phyloP scores from a whole-genome alignment of 2,888 invertebrate genomes.

The Cosmia trapezina region DNA sequence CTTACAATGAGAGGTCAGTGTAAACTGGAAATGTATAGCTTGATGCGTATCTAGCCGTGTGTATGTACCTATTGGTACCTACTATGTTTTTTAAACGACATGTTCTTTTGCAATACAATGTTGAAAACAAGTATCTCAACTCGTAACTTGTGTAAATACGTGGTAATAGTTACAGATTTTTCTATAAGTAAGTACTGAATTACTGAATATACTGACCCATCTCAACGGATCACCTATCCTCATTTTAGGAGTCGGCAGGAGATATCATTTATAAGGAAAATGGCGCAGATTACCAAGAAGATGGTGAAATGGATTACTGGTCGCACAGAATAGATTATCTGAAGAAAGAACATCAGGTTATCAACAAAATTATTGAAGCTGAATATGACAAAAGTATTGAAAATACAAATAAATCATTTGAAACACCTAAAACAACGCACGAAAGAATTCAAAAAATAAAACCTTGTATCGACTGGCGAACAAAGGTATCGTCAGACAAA shows the following conservation, averaged over 20 bases:
- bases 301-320: slow-evolving; percentile 83
- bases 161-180: no score
- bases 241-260: slow-evolving; percentile 70
- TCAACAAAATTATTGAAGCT: slow-evolving; percentile 83
- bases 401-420: slow-evolving; percentile 74
- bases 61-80: no score
- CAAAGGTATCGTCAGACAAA: slow-evolving; percentile 71
- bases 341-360: slow-evolving; percentile 83
- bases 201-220: no score
- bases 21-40: no score
- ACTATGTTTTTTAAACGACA: no score
- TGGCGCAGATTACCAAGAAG: slow-evolving; percentile 64
- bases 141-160: no score
- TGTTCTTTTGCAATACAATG: no score
- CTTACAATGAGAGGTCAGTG: no score
- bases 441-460: slow-evolving; percentile 81
- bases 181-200: no score
- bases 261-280: slow-evolving; percentile 73
- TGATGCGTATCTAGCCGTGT: no score
- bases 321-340: slow-evolving; percentile 80
- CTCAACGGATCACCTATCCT: background rate
- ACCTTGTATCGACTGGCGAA: slow-evolving; percentile 82
- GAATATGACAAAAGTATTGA: slow-evolving; percentile 84
- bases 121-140: no score
- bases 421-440: slow-evolving; percentile 73